Evolutionary conservation across 2,797 vertebrate species (phyloP).

Genomic region (Tenualosa ilisha): DNA sequence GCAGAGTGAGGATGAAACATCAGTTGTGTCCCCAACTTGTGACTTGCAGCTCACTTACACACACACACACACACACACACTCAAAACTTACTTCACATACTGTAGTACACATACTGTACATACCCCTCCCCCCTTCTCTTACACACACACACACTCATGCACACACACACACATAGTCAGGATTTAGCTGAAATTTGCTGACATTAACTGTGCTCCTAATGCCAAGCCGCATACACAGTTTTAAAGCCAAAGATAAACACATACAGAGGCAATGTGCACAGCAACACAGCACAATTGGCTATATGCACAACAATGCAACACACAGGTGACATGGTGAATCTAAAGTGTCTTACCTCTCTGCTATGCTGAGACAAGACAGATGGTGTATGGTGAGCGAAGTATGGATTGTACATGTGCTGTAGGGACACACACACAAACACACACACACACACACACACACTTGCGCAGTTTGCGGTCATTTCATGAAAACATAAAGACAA

Average conservation of each 20-base stretch:
- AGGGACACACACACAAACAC: not conserved
- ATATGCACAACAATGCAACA: not conserved
- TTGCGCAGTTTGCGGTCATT: no score
- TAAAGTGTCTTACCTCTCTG: not conserved
- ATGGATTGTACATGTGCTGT: not conserved
- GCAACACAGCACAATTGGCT: no score
- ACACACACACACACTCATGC: not conserved
- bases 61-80: not conserved
- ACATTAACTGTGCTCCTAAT: no score
- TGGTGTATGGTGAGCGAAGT: not conserved
- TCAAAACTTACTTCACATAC: not conserved
- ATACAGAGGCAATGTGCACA: no score
- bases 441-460: not conserved
- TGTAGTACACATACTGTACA: not conserved
- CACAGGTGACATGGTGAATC: not conserved
- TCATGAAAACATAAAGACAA: not conserved
- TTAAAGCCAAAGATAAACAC: not conserved
- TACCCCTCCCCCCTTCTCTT: not conserved
- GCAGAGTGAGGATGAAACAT: conserved; percentile 54
- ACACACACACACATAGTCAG: not conserved
- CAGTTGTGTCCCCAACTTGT: conserved; percentile 61
- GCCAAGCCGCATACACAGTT: not conserved
- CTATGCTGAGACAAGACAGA: not conserved
- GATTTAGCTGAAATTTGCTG: no score
- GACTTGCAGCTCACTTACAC: conserved; percentile 28